Evolutionary conservation across 2,113 vertebrate species (phyloP).

Genomic region (Melanerpes aurifrons): DNA sequence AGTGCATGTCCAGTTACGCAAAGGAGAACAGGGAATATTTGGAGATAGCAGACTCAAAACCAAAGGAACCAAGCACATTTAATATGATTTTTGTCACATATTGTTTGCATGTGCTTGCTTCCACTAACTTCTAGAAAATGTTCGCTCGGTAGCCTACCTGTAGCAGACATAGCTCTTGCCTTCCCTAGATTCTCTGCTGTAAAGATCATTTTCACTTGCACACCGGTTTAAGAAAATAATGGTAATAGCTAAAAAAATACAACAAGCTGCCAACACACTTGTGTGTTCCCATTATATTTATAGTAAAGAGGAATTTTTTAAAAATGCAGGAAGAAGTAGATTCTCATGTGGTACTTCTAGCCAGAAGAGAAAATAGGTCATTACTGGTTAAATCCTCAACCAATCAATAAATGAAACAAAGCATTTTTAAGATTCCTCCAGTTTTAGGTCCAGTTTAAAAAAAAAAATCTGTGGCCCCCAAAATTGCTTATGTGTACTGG

Average conservation of each 20-base stretch:
- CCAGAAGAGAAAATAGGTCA: constrained; percentile 13
- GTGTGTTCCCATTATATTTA: not conserved
- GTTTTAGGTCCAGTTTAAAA: not conserved
- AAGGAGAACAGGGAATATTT: not conserved
- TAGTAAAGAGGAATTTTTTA: not conserved
- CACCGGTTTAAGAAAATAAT: not conserved
- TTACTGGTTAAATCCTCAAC: not conserved
- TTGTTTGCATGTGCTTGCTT: not conserved
- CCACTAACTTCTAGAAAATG: not conserved
- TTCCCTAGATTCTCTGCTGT: not conserved
- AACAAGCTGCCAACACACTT: not conserved
- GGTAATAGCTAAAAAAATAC: not conserved
- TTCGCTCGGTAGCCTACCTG: constrained; percentile 19
- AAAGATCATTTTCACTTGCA: not conserved
- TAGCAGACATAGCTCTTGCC: not conserved
- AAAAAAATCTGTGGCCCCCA: not conserved
- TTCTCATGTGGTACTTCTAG: not conserved
- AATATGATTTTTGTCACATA: not conserved
- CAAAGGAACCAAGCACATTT: not conserved
- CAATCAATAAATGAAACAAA: not conserved
- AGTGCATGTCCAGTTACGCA: not conserved
- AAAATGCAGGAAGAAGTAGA: not conserved
- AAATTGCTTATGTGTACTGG: not conserved
- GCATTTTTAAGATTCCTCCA: not conserved
- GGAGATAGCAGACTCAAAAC: not conserved